Percentiles rank a stretch among this genome's conserved stretches.
phyloP scores from a whole-genome alignment of 2,113 vertebrate species.

The Tympanuchus pallidicinctus region DNA sequence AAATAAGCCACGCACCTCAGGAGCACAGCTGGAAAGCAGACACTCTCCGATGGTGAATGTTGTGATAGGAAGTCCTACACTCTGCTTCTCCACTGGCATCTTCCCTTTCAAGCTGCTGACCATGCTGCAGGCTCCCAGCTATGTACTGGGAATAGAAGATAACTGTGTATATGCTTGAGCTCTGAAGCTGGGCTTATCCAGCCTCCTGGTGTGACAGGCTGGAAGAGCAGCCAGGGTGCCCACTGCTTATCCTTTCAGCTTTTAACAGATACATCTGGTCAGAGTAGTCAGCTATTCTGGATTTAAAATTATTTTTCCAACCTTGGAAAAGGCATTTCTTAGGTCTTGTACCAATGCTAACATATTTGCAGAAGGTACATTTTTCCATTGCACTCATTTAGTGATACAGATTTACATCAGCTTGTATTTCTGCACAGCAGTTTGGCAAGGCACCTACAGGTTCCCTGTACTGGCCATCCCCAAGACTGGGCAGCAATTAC shows the following conservation, averaged over 20 bases:
- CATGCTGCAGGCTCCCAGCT: not conserved
- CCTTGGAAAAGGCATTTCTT: not conserved
- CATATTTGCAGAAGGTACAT: not conserved
- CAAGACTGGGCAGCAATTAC: not conserved
- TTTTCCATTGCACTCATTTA: not conserved
- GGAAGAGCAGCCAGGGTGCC: not conserved
- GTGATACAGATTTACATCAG: not conserved
- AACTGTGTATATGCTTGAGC: not conserved
- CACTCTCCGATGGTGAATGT: not conserved
- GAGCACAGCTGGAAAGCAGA: not conserved
- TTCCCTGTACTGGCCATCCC: not conserved
- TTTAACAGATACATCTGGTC: not conserved
- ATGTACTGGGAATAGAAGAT: not conserved
- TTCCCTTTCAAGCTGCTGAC: not conserved
- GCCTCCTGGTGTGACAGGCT: not conserved
- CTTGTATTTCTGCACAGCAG: not conserved
- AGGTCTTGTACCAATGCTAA: not conserved
- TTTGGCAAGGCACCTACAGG: not conserved
- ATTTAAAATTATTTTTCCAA: not conserved
- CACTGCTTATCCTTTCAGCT: not conserved
- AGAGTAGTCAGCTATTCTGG: not conserved
- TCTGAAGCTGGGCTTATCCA: not conserved
- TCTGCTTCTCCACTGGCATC: not conserved
- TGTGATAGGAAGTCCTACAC: not conserved
- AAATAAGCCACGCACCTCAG: not conserved